Conservation (phyloP, 2,797 vertebrate species). For the Buceros bicornis region DNA sequence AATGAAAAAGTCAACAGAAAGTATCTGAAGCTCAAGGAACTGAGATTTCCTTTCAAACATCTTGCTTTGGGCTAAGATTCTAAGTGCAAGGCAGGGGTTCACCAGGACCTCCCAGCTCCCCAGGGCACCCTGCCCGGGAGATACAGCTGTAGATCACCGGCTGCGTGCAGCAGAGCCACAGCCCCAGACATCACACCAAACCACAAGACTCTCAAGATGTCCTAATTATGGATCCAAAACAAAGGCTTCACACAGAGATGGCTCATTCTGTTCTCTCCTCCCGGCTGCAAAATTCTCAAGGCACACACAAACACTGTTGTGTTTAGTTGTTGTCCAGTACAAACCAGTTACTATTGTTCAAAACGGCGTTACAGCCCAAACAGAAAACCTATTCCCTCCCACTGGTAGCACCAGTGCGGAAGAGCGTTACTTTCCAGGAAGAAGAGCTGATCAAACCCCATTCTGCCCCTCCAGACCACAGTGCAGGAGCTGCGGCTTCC, state of each 20-base stretch:
- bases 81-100: neutral
- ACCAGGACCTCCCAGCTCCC: neutral
- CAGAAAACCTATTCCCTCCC: neutral
- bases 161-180: neutral
- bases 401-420: too few relatives aligned
- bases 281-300: neutral
- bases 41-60: neutral
- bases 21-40: neutral
- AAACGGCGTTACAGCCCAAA: rapidly evolving
- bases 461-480: neutral
- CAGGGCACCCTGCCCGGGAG: neutral
- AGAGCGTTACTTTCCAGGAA: neutral
- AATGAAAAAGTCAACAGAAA: neutral
- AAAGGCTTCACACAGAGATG: neutral
- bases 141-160: neutral
- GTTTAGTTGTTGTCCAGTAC: neutral
- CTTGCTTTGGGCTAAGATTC: neutral
- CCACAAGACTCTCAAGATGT: neutral
- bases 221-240: neutral
- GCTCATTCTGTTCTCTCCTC: neutral
- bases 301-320: neutral
- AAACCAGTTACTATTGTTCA: neutral
- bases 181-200: neutral
- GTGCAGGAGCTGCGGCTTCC: neutral
- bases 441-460: neutral